Evolutionary conservation across 2,797 vertebrate species (phyloP).

Genomic region (Podargus strigoides): DNA sequence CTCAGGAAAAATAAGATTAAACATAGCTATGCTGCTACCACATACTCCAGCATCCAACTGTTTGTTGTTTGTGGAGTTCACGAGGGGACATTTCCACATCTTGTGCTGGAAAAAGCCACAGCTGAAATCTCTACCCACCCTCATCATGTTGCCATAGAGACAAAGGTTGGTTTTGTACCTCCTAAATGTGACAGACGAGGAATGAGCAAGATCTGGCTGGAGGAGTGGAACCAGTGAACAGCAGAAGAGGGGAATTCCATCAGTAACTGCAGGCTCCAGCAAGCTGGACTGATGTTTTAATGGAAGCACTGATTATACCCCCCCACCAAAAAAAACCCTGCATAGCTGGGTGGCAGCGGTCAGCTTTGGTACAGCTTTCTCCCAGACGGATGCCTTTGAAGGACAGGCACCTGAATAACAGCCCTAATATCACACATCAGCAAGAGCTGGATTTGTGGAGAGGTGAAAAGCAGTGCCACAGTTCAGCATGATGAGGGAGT

Average conservation of each 20-base stretch:
- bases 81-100: not conserved
- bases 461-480: accelerated
- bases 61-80: not conserved
- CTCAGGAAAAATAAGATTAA: not conserved
- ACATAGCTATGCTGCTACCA: not conserved
- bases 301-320: not conserved
- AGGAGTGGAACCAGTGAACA: not conserved
- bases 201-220: not conserved
- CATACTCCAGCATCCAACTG: not conserved
- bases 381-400: not conserved
- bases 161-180: not conserved
- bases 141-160: not conserved
- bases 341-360: not conserved
- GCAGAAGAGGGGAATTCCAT: not conserved
- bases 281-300: not conserved
- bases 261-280: not conserved
- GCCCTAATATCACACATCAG: not conserved
- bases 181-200: not conserved
- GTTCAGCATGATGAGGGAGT: accelerated
- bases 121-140: not conserved
- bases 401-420: not conserved
- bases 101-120: not conserved
- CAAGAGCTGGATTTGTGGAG: not conserved
- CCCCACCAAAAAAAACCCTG: not conserved
- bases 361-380: not conserved